A percentile compares a stretch with the other conserved stretches of the same genome.
Conservation (phyloP, 2,113 vertebrate species). For the Chaenogobius annularis region DNA sequence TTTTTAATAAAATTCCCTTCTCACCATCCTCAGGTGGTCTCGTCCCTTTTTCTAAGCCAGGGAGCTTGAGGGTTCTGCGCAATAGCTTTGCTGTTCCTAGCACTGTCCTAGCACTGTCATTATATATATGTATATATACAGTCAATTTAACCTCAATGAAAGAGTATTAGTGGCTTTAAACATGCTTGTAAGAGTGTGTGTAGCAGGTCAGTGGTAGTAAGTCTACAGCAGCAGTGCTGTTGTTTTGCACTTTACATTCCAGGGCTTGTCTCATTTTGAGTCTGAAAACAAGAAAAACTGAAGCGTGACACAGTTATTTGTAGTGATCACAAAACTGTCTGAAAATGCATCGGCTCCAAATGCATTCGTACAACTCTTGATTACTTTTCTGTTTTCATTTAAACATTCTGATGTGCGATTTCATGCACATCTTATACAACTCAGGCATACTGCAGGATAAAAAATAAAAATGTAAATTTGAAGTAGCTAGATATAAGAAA, state of each 20-base stretch:
- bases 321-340: constrained; percentile 34
- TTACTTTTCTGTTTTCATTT: constrained; percentile 12
- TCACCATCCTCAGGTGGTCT: no score
- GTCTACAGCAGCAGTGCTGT: neutral
- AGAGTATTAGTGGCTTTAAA: no score
- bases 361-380: constrained; percentile 17
- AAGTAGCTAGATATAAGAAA: no score
- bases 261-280: neutral
- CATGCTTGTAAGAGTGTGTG: no score
- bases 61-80: no score
- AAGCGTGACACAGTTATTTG: constrained; percentile 22
- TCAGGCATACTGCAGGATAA: neutral
- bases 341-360: constrained; percentile 21
- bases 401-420: neutral
- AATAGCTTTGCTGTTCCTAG: no score
- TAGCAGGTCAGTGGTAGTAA: neutral
- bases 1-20: no score
- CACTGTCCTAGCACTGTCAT: no score
- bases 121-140: no score
- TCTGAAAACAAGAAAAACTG: neutral
- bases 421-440: neutral
- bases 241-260: constrained; percentile 15
- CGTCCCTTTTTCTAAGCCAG: no score
- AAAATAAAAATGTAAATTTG: neutral
- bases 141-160: no score